phyloP scores from a whole-genome alignment of 2,888 invertebrate genomes.

The Cerastis leucographa region DNA sequence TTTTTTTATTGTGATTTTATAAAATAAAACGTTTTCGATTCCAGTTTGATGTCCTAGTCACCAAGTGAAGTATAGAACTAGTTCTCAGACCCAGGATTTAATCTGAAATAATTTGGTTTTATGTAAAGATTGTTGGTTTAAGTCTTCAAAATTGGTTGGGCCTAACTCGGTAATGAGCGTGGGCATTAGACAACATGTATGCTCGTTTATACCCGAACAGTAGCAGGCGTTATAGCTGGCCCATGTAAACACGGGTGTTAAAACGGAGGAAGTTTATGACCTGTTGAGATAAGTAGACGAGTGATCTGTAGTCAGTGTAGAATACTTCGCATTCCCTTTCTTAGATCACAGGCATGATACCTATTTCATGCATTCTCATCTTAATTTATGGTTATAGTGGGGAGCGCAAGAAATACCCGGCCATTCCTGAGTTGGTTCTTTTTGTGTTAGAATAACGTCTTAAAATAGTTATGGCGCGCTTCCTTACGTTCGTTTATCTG shows the following conservation, averaged over 20 bases:
- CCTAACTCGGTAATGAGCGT: constrained; percentile 25
- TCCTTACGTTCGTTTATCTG: constrained; percentile 42
- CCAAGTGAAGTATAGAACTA: background rate
- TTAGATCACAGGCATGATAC: constrained; percentile 31
- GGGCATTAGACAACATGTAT: constrained; percentile 9
- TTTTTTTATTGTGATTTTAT: background rate
- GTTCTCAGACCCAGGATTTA: background rate
- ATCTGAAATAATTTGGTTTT: background rate
- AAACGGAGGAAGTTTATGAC: constrained; percentile 37
- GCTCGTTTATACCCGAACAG: constrained; percentile 23
- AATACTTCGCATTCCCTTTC: constrained; percentile 30
- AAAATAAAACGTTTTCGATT: background rate
- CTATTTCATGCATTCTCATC: constrained; percentile 35
- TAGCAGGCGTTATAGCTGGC: constrained; percentile 17
- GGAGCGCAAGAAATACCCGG: constrained; percentile 18
- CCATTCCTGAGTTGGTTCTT: constrained; percentile 19
- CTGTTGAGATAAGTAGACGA: constrained; percentile 39
- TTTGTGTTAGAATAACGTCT: constrained; percentile 38
- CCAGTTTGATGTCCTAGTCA: background rate
- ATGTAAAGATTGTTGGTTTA: background rate
- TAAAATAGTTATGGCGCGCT: constrained; percentile 50
- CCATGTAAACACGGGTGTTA: constrained; percentile 36
- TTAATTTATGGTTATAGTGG: constrained; percentile 24
- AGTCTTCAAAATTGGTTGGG: constrained; percentile 3
- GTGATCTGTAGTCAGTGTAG: constrained; percentile 30